Conservation (phyloP, 2,113 vertebrate genomes). For the Orthochromis indermauri region DNA sequence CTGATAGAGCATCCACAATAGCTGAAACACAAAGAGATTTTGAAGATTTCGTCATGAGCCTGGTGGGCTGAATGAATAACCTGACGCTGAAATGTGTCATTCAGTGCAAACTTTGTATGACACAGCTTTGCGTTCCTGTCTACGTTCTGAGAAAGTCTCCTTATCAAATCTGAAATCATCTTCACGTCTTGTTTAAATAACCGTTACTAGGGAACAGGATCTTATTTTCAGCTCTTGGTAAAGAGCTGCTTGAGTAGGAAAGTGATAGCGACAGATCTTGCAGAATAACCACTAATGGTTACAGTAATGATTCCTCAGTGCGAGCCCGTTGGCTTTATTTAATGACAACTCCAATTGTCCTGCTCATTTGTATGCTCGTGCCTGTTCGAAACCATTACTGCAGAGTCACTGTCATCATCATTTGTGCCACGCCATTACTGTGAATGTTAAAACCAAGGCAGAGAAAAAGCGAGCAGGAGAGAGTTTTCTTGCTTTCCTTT, state of each 20-base stretch:
- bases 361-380: slow-evolving; percentile 35
- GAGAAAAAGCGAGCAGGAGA: not conserved
- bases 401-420: slow-evolving; percentile 46
- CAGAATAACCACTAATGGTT: slow-evolving; percentile 16
- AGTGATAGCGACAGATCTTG: not conserved
- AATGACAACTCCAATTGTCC: slow-evolving; percentile 46
- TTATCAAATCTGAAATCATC: not conserved
- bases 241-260: not conserved
- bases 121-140: not conserved
- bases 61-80: not conserved
- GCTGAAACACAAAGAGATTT: slow-evolving; percentile 64
- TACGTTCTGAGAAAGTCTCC: not conserved
- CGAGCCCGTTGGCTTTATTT: slow-evolving; percentile 57
- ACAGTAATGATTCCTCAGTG: slow-evolving; percentile 20
- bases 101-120: not conserved
- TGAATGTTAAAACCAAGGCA: slow-evolving; percentile 16
- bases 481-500: not conserved
- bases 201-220: not conserved
- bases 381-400: slow-evolving; percentile 17
- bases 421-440: slow-evolving; percentile 43
- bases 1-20: slow-evolving; percentile 95
- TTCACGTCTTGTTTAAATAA: not conserved
- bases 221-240: not conserved
- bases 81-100: not conserved
- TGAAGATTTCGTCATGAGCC: not conserved